Conservation (phyloP, 2,113 vertebrate species). For the Chionis minor region DNA sequence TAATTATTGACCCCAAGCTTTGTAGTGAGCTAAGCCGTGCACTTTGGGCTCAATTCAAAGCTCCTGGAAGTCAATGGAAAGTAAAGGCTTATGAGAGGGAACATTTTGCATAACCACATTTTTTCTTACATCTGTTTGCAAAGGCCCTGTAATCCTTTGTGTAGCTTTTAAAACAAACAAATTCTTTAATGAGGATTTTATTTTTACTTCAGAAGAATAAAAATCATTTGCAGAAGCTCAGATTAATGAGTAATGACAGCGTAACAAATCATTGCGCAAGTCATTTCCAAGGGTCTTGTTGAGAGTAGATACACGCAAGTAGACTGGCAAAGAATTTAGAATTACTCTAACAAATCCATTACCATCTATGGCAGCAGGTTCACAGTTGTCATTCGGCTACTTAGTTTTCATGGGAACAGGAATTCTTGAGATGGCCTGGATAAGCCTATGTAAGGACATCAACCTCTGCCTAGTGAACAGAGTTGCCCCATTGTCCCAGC, state of each 20-base stretch:
- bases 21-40: slow-evolving; percentile 19
- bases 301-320: not conserved
- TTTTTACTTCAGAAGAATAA: slow-evolving; percentile 48
- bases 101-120: slow-evolving; percentile 32
- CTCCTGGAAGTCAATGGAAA: slow-evolving; percentile 31
- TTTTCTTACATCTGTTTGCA: slow-evolving; percentile 44
- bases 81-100: not conserved
- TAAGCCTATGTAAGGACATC: not conserved
- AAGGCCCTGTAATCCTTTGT: slow-evolving; percentile 43
- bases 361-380: slow-evolving; percentile 9
- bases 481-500: not conserved
- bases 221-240: slow-evolving; percentile 51
- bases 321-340: not conserved
- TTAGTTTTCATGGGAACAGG: not conserved
- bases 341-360: not conserved
- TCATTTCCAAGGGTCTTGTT: slow-evolving; percentile 18
- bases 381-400: not conserved
- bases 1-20: slow-evolving; percentile 34
- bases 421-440: not conserved
- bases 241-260: slow-evolving; percentile 53
- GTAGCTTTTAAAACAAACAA: slow-evolving; percentile 57
- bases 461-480: not conserved
- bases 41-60: slow-evolving; percentile 5
- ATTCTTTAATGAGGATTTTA: slow-evolving; percentile 48
- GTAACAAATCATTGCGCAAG: not conserved